Evolutionary conservation across 1,140 invertebrate genomes (phyloP), one percentile per base, ranked within the genome.

Genomic region (Calliphora vicina): DNA sequence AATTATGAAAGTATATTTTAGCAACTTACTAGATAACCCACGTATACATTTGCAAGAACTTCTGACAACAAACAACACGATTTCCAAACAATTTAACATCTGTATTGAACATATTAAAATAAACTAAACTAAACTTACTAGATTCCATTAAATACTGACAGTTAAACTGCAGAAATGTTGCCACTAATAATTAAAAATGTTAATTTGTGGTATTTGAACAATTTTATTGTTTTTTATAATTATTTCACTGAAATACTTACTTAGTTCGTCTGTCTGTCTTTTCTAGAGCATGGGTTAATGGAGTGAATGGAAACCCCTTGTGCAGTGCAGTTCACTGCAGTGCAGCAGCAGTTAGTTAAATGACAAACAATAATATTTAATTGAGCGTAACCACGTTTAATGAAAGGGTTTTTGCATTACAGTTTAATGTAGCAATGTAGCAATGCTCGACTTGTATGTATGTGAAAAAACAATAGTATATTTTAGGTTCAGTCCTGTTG

Each of bases 351-450:
- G 35, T 35, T 35, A 35, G 45, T 35, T 57, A 82, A 84, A 84
- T 83, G 84, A 83, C 87, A 88, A 81, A 85, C 85, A 85, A 87
- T 86, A 86, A 85, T 87, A 88, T 88, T 88, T 88, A 88, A 88
- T 88, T 88, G 88, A 88, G 83, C 88, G 84, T 86, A 86, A 82
- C 80, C 80, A 81, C 71, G 61, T 78, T 78, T 43, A 78, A 78
- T 78, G 74, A 78, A 78, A 78, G 74, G 80, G 74, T 43, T 78
- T 78, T 78, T 76, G 15, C 50, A 57, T n/a, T 57, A 57, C 23
- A 25, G n/a, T 67, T 12, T 1, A 1, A 6, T n/a, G 50, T 61
- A 61, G n/a, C n/a, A n/a, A n/a, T n/a, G n/a, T 61, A 6, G 50
- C 50, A 61, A 1, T 61, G 17, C 42, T 6, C 25, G 15, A 17